A percentile compares a stretch with the other conserved stretches of the same genome.
Evolutionary conservation across 2,113 vertebrate genomes (phyloP).

Genomic region (Tachysurus fulvidraco): DNA sequence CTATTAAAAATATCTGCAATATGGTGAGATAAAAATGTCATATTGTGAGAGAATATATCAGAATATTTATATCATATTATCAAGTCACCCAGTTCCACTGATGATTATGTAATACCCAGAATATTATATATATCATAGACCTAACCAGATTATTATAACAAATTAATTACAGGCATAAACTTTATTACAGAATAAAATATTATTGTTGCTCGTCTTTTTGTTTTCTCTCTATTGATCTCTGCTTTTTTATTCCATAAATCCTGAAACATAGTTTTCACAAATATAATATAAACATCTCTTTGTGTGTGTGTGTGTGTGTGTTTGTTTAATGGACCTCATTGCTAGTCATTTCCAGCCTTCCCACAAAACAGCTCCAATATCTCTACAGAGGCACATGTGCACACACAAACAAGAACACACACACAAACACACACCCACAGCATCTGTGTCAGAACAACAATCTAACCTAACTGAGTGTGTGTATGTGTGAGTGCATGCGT

Average conservation of each 20-base stretch:
- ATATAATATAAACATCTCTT: neutral
- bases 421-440: constrained; percentile 1
- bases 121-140: neutral
- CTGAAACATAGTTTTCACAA: neutral
- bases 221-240: neutral
- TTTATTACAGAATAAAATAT: neutral
- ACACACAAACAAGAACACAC: constrained; percentile 21
- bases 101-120: no score
- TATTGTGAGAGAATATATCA: neutral
- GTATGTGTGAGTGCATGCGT: neutral
- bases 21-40: no score
- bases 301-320: neutral
- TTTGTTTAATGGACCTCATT: constrained; percentile 16
- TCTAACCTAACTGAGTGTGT: neutral
- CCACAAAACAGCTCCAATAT: constrained; percentile 28
- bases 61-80: no score
- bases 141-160: neutral
- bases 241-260: neutral
- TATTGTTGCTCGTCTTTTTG: neutral
- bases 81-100: neutral
- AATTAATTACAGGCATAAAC: neutral
- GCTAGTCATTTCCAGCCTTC: neutral
- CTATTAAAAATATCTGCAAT: neutral
- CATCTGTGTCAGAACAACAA: neutral
- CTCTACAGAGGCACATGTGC: constrained; percentile 12